Evolutionary conservation across 2,888 invertebrate genomes (phyloP), one percentile per base, ranked within the genome.

Genomic region (Teleogryllus oceanicus): DNA sequence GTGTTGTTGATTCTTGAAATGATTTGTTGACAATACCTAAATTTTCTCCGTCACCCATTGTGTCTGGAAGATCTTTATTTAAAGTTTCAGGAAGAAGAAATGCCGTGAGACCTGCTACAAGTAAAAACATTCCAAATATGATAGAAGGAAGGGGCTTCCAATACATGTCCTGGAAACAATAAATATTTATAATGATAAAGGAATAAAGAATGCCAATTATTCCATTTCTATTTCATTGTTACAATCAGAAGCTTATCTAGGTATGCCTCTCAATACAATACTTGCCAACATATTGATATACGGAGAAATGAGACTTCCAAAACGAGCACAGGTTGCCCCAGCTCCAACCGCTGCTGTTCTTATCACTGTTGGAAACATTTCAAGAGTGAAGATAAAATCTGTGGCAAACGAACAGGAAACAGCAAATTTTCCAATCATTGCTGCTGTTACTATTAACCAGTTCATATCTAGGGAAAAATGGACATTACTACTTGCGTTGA

Each of bases 61-160:
- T 90, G 85, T 92, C 92, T 2, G 92, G 92, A 79, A 93, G 86
- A 82, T 90, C 89, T 84, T 89, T 89, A 83, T 92, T 91, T 75
- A 91, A 86, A 0, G 92, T 93, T 87, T 93, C 92, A 1, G 92
- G 92, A 76, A 93, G 86, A 49, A 90, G 85, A 51, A 92, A 85
- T 0, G 91, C 90, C 81, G 91, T 85, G 4, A 89, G 80, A 21
- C 92, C 92, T 11, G 90, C 90, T 50, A 88, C 82, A 16, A 92
- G 86, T 1, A 91, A 87, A 76, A 90, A 86, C 13, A 87, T 85
- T 77, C 92, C 92, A 84, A 90, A 92, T 82, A 91, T 88, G 49
- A 92, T 86, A 75, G 91, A 86, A 1, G 91, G 92, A 75, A 91
- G 85, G 3, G 90, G 90, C 81, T 86, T 86, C 91, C 91, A 92